Evolutionary conservation across 1,140 invertebrate species (phyloP), one percentile per base, ranked within the genome.

Genomic region (Cydia pomonella): DNA sequence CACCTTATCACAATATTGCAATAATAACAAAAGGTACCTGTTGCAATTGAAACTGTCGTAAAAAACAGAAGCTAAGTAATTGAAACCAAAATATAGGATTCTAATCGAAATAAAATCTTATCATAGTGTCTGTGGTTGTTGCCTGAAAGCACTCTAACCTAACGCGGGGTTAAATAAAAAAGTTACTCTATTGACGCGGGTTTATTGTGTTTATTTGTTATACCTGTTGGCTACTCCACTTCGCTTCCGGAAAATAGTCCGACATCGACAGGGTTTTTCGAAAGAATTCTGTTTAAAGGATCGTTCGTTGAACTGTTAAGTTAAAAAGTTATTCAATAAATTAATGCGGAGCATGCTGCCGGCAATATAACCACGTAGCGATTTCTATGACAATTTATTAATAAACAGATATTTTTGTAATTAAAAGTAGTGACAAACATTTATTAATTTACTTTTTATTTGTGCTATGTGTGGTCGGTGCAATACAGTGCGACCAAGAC

Each of bases 201-300:
- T 69, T 38, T 33, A 69, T 69, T 69, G 64, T 41, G 64, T 69
- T 69, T 69, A 33, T 69, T 69, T 64, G 63, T 64, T 64, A 4
- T 69, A 69, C 64, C 64, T 69, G 25, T 69, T 69, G 64, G 64
- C 27, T 18, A 69, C 13, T 33, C 64, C n/a, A 29, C n/a, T 23
- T 9, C 64, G 64, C n/a, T 69, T n/a, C 6, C 29, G 27, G 27
- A 41, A 18, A 23, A 69, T 69, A n/a, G 18, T 12, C n/a, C 7
- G 21, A 59, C 53, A 59, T 59, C 53, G 7, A 4, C 53, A 12
- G 53, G 2, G 4, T 23, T 59, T 59, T 59, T 23, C 12, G 21
- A 23, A 59, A 23, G 1, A 21, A 9, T 59, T 59, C 9, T n/a
- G n/a, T 59, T 59, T 23, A 0, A 10, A 23, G 53, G 53, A 23